Base-by-base conservation (phyloP, 2,113 vertebrate species). In the Pitta sordida region DNA sequence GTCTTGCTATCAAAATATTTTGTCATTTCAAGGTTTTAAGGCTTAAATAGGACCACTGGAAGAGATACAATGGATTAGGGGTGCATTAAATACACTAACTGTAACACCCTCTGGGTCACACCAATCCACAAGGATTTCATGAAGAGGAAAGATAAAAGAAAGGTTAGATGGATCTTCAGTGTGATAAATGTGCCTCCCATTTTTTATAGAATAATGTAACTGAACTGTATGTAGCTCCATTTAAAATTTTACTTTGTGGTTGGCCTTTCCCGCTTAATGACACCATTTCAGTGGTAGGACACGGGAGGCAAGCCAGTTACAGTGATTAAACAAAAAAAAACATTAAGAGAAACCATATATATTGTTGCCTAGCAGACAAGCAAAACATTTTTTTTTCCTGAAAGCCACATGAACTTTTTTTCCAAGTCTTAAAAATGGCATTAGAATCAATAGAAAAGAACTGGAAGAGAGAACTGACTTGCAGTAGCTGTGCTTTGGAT, bases 251-350 rank as follows among this genome's bases (percentile, higher is more conserved):
- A 30, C 46, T 93, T 89, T 46, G 46, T 78, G 49, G 30, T 79
- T 94, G 84, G 84, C 90, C 90, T 96, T 95, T 94, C 58, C 44
- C 83, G 75, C 67, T 85, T 86, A 92, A 89, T 85, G 83, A 94
- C 11, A 73, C 52, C 67, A 37, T 84, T 93, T 84, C 75, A 80
- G 62, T 71, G 21, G 52, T 44, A 78, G 68, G 64, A 70, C 52
- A 68, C 59, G 68, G 29, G 43, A 88, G 68, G 76, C 2, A 0
- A 67, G 64, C 63, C 84, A 94, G 56, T 70, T 62, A 48, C 24
- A 86, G 49, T 37, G 63, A 91, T 55, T 92, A 92, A 94, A 83
- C 65, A 44, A 77, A 30, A 17, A 41, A 53, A 75, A 30, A 91
- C 24, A 58, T 83, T 55, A 49, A 67, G 27, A 68, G 59, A 90